Evolutionary conservation across 2,113 vertebrate genomes (phyloP).

Genomic region (Mirza zaza): DNA sequence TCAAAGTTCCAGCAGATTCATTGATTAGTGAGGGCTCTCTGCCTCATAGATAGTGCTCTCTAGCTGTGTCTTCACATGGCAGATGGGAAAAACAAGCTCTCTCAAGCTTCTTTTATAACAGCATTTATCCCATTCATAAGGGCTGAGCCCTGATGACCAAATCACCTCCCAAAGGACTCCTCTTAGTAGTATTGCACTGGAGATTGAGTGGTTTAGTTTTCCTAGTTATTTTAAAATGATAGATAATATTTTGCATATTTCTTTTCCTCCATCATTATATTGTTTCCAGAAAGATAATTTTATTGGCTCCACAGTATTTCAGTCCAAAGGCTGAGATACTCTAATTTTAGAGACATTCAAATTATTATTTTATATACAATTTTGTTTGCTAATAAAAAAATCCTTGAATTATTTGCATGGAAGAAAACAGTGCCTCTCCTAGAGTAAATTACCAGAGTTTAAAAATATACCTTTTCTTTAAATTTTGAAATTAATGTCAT

Average conservation of each 20-base stretch:
- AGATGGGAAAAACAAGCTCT: not conserved
- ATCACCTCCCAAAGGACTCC: not conserved
- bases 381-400: not conserved
- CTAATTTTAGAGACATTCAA: not conserved
- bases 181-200: no score
- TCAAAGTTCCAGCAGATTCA: not conserved
- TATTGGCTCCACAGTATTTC: not conserved
- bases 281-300: not conserved
- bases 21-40: not conserved
- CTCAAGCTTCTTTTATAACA: not conserved
- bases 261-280: not conserved
- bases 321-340: not conserved
- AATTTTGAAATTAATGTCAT: conserved; percentile 17
- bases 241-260: not conserved
- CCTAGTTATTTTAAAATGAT: not conserved
- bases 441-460: not conserved
- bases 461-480: not conserved
- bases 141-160: not conserved
- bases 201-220: not conserved
- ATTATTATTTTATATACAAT: not conserved
- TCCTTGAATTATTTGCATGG: not conserved
- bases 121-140: not conserved
- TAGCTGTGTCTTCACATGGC: not conserved
- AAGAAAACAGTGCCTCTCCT: conserved; percentile 5
- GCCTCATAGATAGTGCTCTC: not conserved